Conservation (phyloP, 1,140 invertebrate species). For the Lucilia sericata region DNA sequence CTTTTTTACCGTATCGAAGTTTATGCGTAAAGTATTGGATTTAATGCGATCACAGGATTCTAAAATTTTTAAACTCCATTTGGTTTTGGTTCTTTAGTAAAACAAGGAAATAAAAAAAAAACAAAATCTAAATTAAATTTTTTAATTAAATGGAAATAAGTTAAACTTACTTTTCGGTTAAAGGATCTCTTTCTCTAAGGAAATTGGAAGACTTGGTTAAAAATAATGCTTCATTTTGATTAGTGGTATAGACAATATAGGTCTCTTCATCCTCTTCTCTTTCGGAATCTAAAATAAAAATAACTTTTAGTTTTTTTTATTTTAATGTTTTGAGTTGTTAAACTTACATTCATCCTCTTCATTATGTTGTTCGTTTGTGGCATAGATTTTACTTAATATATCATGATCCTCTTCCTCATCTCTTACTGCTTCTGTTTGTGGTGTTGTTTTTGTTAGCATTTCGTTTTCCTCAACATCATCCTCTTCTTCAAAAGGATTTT, state of each 20-base stretch:
- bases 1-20: constrained; percentile 73
- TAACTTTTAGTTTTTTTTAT: background rate
- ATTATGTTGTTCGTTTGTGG: constrained; percentile 44
- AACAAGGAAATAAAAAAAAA: constrained; percentile 42
- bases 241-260: constrained; percentile 59
- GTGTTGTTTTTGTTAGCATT: background rate
- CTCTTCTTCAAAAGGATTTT: constrained; percentile 38
- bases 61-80: constrained; percentile 72
- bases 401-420: constrained; percentile 55
- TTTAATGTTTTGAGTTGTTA: background rate
- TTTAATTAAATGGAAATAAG: background rate
- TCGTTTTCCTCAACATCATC: constrained; percentile 17
- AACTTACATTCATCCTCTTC: constrained; percentile 50
- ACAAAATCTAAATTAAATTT: background rate
- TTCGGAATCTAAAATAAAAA: constrained; percentile 58
- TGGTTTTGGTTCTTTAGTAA: constrained; percentile 68
- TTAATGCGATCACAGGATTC: constrained; percentile 70
- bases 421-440: background rate
- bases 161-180: constrained; percentile 58
- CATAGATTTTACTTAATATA: constrained; percentile 54
- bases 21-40: constrained; percentile 71
- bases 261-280: constrained; percentile 61
- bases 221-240: constrained; percentile 58
- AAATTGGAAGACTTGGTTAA: constrained; percentile 63
- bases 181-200: constrained; percentile 64